Percentiles rank a stretch among this genome's conserved stretches.
Conservation (phyloP, 2,113 vertebrate genomes). For the Triplophysa dalaica region DNA sequence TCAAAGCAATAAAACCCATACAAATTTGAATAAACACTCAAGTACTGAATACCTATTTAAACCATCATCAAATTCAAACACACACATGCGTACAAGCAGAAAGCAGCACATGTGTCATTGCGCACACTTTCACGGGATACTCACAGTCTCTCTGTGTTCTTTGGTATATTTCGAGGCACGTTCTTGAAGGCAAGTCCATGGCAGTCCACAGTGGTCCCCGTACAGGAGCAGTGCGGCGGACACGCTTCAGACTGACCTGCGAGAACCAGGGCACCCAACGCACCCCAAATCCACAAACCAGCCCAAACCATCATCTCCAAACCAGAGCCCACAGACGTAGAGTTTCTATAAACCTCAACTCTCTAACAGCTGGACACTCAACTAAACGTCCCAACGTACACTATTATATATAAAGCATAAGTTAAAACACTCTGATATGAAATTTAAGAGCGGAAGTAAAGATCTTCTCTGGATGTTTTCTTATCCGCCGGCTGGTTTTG, state of each 20-base stretch:
- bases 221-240: slow-evolving; percentile 87
- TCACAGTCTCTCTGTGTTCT: slow-evolving; percentile 88
- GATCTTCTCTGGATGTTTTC: slow-evolving; percentile 29
- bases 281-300: slow-evolving; percentile 59
- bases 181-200: slow-evolving; percentile 83
- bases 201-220: slow-evolving; percentile 88
- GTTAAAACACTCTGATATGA: neutral
- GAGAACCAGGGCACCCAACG: slow-evolving; percentile 66
- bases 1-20: too few relatives aligned
- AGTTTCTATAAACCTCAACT: slow-evolving; percentile 19
- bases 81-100: neutral
- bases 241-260: slow-evolving; percentile 71
- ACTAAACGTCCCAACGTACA: neutral
- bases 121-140: slow-evolving; percentile 58
- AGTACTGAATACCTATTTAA: neutral
- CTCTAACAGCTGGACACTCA: neutral
- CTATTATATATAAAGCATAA: neutral
- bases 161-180: slow-evolving; percentile 85
- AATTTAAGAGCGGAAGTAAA: neutral
- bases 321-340: slow-evolving; percentile 33
- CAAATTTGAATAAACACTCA: neutral
- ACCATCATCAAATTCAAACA: neutral
- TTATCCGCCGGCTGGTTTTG: slow-evolving; percentile 32
- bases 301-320: slow-evolving; percentile 46
- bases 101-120: too few relatives aligned